phyloP scores from a whole-genome alignment of 2,113 vertebrate genomes.

The Takifugu flavidus region DNA sequence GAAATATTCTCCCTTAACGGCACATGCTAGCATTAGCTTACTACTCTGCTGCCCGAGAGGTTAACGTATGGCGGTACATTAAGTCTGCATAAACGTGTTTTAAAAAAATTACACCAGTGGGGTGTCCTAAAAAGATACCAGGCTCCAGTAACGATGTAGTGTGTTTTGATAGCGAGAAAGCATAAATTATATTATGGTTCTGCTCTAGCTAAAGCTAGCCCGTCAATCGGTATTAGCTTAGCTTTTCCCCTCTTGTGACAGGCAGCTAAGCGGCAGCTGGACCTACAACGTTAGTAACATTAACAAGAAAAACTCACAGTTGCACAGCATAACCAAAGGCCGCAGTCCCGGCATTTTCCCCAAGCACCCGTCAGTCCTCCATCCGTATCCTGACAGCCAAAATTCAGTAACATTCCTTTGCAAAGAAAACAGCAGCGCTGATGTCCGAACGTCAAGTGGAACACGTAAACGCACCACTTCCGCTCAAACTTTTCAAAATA shows the following conservation, averaged over 20 bases:
- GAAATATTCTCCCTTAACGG: background rate
- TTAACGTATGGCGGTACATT: background rate
- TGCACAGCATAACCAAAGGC: background rate
- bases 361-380: constrained; percentile 43
- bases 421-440: constrained; percentile 17
- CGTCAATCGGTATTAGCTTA: constrained; percentile 51
- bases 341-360: constrained; percentile 2
- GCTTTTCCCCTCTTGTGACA: constrained; percentile 13
- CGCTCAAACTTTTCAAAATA: constrained; percentile 41
- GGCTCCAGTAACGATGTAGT: constrained; percentile 1
- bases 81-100: background rate
- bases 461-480: background rate
- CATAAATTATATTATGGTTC: background rate
- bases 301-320: constrained; percentile 44
- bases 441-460: background rate
- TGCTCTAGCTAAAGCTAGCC: constrained; percentile 28
- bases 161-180: constrained; percentile 7
- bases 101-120: background rate
- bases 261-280: background rate
- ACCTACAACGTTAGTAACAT: background rate
- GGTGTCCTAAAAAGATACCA: background rate
- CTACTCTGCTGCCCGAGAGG: background rate
- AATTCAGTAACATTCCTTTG: constrained; percentile 54
- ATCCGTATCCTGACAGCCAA: constrained; percentile 16
- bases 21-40: constrained; percentile 46